Base-by-base conservation (phyloP, 2,797 vertebrate species). In the Sparidentex hasta region DNA sequence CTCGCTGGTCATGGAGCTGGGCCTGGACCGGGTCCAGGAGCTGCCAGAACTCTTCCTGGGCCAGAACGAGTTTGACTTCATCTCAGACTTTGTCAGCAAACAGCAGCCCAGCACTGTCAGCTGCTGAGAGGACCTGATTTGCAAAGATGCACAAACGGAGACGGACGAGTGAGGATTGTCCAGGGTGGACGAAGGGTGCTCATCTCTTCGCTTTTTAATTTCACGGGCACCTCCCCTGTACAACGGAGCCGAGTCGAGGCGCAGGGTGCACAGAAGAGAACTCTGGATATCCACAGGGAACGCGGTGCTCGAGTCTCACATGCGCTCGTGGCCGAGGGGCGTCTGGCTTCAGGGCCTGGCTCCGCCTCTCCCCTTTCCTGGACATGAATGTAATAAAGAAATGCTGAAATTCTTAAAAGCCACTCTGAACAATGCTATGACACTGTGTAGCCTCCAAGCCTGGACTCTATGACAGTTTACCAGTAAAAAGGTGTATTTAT, bases 41-140 rank as follows among this genome's bases (percentile, higher is more conserved):
- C 95, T 99, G 85, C 98, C 98, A 0, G 98, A 98, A 94, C 97
- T 99, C 68, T 99, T 97, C 90, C 93, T 99, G 90, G 98, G 97
- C 90, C 98, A 99, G 93, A 99, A 99, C 29, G 98, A 99, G 94
- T 98, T 99, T 78, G 98, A 99, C 93, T 99, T 98, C 87, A 96
- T 99, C 89, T 96, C 97, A 61, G 98, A 99, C 96, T 98, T 99
- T 93, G 98, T 98, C 78, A 96, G 94, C 92, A 98, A 98, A 95
- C 97, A 98, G 88, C 97, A 98, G 72, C 96, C 97, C 16, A 98
- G 98, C 89, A 97, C 98, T 0, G 97, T 99, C 62, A 99, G 97
- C 74, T 99, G 98, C 91, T 99, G 95, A 96, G 92, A 86, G 79
- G 87, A 90, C 69, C 62, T 33, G 50, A 48, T 77, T 82, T 77